Percentiles rank a stretch among this genome's conserved stretches.
Evolutionary conservation across 1,140 invertebrate species (phyloP).

Genomic region (Drosophila trapezifrons): DNA sequence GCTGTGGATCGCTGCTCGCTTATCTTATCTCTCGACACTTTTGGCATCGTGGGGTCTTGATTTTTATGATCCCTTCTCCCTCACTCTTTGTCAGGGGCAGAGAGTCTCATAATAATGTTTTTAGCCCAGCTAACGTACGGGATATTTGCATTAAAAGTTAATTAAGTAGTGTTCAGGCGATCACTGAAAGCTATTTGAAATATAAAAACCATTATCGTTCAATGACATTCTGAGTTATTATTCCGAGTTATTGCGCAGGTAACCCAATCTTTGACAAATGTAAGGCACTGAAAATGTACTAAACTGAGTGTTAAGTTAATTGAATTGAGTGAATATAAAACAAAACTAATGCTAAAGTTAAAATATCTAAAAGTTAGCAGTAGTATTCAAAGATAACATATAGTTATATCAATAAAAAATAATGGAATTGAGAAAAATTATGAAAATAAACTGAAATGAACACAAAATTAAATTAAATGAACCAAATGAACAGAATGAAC

Average conservation of each 20-base stretch:
- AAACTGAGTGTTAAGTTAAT: background rate
- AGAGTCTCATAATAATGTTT: background rate
- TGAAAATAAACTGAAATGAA: background rate
- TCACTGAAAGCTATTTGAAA: background rate
- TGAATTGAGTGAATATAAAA: background rate
- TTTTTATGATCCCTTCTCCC: background rate
- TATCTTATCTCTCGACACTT: slow-evolving; percentile 37
- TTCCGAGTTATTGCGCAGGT: too few species aligned
- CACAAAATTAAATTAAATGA: background rate
- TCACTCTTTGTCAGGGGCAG: background rate
- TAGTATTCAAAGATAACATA: background rate
- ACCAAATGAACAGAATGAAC: background rate
- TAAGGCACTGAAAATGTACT: background rate
- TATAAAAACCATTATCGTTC: background rate
- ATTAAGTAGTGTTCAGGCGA: background rate
- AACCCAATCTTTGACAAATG: background rate
- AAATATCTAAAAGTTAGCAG: background rate
- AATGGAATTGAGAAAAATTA: too few species aligned
- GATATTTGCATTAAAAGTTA: background rate
- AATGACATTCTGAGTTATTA: background rate
- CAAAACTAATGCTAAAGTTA: background rate
- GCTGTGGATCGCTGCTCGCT: slow-evolving; percentile 11
- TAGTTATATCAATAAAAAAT: too few species aligned
- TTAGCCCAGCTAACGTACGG: background rate
- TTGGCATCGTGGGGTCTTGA: slow-evolving; percentile 22